Conservation (phyloP, 2,113 vertebrate genomes). For the Odontophorus gujanensis region DNA sequence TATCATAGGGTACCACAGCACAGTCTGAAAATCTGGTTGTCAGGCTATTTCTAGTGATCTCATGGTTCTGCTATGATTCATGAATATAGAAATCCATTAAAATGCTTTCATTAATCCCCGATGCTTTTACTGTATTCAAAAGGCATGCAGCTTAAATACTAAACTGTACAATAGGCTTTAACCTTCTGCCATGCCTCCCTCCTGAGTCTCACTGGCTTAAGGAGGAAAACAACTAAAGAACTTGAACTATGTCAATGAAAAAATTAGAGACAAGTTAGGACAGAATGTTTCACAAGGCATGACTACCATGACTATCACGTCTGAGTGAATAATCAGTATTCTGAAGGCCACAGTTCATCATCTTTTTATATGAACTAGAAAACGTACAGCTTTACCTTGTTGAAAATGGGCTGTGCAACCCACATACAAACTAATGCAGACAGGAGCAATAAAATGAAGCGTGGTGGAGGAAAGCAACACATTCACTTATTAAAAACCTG, state of each 20-base stretch:
- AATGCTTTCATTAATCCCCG: constrained; percentile 49
- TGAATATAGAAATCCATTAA: background rate
- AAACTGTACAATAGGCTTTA: constrained; percentile 13
- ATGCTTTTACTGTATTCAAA: constrained; percentile 49
- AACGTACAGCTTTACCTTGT: background rate
- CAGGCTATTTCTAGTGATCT: background rate
- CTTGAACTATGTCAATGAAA: background rate
- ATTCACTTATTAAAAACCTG: background rate
- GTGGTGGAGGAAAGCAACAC: background rate
- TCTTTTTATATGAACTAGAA: background rate
- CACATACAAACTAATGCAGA: background rate
- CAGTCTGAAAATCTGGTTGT: constrained; percentile 2
- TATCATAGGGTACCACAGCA: background rate
- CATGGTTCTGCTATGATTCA: constrained; percentile 26
- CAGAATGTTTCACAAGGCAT: constrained; percentile 14
- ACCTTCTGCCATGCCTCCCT: constrained; percentile 37
- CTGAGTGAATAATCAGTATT: background rate
- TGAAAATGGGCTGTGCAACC: background rate
- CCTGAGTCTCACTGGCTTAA: constrained; percentile 30
- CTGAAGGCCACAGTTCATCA: background rate
- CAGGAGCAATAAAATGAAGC: background rate
- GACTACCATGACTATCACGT: background rate
- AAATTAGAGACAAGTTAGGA: constrained; percentile 35
- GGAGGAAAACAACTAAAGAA: background rate
- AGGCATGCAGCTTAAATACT: constrained; percentile 30